Base-by-base conservation (phyloP, 2,113 vertebrate genomes). In the Acanthochromis polyacanthus region DNA sequence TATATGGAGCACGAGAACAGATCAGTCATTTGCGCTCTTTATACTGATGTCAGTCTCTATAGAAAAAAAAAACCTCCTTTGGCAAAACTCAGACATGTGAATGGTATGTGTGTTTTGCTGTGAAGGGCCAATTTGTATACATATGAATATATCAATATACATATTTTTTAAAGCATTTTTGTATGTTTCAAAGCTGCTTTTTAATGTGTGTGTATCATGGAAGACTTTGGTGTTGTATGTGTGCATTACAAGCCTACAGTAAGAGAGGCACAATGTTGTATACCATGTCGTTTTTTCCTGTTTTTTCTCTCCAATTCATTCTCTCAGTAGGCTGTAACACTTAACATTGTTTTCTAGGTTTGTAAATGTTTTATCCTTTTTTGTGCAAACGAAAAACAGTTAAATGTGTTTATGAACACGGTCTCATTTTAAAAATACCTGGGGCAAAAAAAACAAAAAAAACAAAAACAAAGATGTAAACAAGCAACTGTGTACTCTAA, bases 151-250 rank as follows among this genome's bases (percentile, higher is more conserved):
- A 93, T 94, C 90, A 85, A 93, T 94, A 94, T 94, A 93, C 93
- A 93, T 94, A 92, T 94, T 95, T 93, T 92, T 94, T 91, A 93
- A 93, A 93, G 90, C 89, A 92, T 94, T 94, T 95, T 95, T 95
- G 94, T 95, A 95, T 93, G 94, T 94, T 93, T 92, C 93, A 94
- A 93, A 94, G 93, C 93, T 95, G 92, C 94, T 93, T 94, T 94
- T 91, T 92, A 92, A 91, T 48, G 81, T 91, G 91, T 91, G 89
- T 93, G 89, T 92, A 92, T 85, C 87, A 92, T 88, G 87, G 73
- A 91, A 75, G 85, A 87, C 55, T 80, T 91, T 73, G 80, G 75
- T 91, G 91, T 92, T 83, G 86, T 91, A 80, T 81, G 85, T 87
- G 88, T 83, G 86, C 90, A 89, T 91, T 90, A 91, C 78, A 78